These are phyloP conservation scores for Muscina levida DNA, from an alignment of 2,888 invertebrate genomes.

Conservation along the genomic window DNA sequence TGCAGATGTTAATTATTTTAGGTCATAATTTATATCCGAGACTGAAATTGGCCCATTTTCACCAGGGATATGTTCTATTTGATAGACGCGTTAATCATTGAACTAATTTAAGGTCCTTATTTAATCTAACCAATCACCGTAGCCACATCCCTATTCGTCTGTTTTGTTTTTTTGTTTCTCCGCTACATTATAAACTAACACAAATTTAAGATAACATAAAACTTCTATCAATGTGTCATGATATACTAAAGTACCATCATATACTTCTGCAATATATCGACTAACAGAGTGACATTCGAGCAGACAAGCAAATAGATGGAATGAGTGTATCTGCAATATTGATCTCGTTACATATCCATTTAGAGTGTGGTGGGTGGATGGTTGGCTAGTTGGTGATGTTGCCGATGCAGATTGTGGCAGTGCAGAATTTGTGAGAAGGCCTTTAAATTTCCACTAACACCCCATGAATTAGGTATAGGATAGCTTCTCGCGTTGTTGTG, in stretches of 20 bases:
- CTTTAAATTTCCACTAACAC: too few species aligned
- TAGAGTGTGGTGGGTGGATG: neutral
- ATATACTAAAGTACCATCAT: conserved; percentile 1
- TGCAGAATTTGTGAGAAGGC: too few species aligned
- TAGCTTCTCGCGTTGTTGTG: too few species aligned
- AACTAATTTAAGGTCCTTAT: conserved; percentile 7
- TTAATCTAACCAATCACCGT: neutral
- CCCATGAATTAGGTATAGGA: too few species aligned
- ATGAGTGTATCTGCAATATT: neutral
- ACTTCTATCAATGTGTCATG: conserved; percentile 32
- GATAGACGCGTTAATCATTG: neutral
- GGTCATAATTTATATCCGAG: too few species aligned
- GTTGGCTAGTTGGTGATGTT: neutral
- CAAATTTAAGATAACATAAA: conserved; percentile 13
- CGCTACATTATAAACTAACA: neutral
- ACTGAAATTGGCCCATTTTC: too few species aligned
- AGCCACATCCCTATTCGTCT: too few species aligned
- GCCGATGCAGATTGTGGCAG: neutral
- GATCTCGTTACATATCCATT: neutral
- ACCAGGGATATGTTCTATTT: too few species aligned
- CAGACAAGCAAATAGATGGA: neutral
- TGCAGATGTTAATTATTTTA: too few species aligned
- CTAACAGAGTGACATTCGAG: neutral
- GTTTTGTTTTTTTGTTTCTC: too few species aligned
- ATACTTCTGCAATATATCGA: neutral